A percentile compares a stretch with the other conserved stretches of the same genome.
Conservation (phyloP, 2,888 invertebrate species). For the Nowickia ferox region DNA sequence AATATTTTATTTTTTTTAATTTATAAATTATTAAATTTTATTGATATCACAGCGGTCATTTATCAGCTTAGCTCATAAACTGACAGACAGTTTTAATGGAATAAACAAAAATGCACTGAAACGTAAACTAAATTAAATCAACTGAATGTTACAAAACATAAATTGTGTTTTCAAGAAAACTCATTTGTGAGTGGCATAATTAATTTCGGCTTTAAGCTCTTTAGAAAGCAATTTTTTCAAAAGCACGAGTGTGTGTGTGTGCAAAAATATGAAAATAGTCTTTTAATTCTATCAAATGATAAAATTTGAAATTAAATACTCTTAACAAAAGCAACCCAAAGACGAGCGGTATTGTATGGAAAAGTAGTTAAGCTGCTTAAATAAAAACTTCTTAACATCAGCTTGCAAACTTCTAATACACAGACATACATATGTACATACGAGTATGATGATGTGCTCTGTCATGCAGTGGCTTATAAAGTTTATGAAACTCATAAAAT, state of each 20-base stretch:
- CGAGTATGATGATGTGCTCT: neutral
- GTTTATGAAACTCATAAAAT: neutral
- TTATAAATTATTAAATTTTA: conserved; percentile 27
- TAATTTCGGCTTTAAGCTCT: too few species aligned
- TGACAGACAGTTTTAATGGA: conserved; percentile 17
- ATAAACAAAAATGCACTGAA: neutral
- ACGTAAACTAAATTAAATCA: neutral
- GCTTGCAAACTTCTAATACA: neutral
- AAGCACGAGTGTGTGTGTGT: neutral
- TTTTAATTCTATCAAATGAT: neutral
- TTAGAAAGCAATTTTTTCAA: too few species aligned
- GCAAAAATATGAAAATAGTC: neutral
- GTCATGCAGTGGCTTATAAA: neutral
- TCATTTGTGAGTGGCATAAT: too few species aligned
- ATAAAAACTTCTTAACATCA: conserved; percentile 44
- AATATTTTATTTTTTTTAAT: conserved; percentile 11
- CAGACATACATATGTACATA: too few species aligned
- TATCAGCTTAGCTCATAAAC: conserved; percentile 60
- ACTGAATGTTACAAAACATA: neutral
- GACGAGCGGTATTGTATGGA: neutral
- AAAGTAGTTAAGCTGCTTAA: neutral
- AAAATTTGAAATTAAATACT: neutral
- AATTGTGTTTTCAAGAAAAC: too few species aligned
- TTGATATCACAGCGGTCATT: conserved; percentile 28
- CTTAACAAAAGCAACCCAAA: neutral